Conservation (phyloP, 2,113 vertebrate genomes). For the Lepidothrix coronata region DNA sequence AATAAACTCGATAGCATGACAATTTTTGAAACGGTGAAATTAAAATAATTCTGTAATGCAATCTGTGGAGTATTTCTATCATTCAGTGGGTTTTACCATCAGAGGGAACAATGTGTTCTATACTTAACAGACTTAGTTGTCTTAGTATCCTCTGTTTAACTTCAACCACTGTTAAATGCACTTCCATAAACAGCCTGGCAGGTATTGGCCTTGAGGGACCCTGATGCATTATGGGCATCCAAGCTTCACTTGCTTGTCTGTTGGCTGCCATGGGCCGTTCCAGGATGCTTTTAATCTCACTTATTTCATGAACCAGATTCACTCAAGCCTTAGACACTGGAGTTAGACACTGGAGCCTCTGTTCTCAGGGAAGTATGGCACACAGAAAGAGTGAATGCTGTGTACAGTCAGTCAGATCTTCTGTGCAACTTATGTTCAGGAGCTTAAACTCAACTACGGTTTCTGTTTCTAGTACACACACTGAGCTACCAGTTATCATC, state of each 20-base stretch:
- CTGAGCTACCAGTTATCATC: not conserved
- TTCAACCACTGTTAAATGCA: not conserved
- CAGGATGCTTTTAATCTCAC: not conserved
- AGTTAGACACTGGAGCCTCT: not conserved
- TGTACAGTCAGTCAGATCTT: not conserved
- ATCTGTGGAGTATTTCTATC: not conserved
- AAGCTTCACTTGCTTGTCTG: not conserved
- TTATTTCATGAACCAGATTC: not conserved
- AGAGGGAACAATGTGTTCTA: not conserved
- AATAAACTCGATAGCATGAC: not conserved
- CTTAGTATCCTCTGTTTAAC: not conserved
- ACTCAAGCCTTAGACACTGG: not conserved
- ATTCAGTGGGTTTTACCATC: not conserved
- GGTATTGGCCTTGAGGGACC: not conserved
- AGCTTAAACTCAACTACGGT: not conserved
- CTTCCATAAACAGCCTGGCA: not conserved
- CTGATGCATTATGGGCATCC: not conserved
- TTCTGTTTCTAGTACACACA: not conserved
- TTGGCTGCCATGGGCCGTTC: not conserved
- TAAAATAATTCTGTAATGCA: not conserved
- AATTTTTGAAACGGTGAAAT: not conserved
- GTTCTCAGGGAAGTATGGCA: not conserved
- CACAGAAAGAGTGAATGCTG: not conserved
- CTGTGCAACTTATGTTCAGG: not conserved
- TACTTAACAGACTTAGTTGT: not conserved